Evolutionary conservation across 2,888 invertebrate species (phyloP).

Genomic region (Ischnus inquisitorius): DNA sequence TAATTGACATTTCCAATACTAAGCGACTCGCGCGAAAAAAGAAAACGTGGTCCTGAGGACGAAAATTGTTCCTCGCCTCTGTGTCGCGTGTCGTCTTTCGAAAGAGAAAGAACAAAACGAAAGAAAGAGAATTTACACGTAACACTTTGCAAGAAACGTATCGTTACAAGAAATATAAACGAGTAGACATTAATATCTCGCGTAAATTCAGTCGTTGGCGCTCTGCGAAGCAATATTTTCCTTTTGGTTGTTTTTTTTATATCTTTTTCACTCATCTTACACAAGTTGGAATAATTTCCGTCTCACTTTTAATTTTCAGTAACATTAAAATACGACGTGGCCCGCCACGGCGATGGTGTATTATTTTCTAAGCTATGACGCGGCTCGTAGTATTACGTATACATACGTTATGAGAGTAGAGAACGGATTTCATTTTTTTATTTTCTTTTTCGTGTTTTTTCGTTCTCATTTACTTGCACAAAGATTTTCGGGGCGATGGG

Average conservation of each 20-base stretch:
- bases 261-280: conserved; percentile 12
- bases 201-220: conserved; percentile 52
- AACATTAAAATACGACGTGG: conserved; percentile 49
- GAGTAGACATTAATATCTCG: conserved; percentile 5
- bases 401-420: conserved; percentile 31
- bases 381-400: conserved; percentile 23
- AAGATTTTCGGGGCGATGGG: neutral
- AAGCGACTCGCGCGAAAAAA: conserved; percentile 71
- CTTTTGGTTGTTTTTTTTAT: neutral
- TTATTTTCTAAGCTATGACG: conserved; percentile 47
- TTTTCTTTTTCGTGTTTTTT: neutral
- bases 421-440: conserved; percentile 32
- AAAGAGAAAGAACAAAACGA: conserved; percentile 25
- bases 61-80: neutral
- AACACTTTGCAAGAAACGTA: conserved; percentile 35
- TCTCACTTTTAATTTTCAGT: conserved; percentile 23
- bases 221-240: conserved; percentile 54
- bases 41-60: conserved; percentile 12
- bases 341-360: conserved; percentile 56
- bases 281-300: conserved; percentile 32
- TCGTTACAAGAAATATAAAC: conserved; percentile 18
- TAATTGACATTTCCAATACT: conserved; percentile 81
- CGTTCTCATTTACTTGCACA: neutral
- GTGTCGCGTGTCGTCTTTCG: conserved; percentile 27
- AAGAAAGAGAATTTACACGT: neutral